Evolutionary conservation across 37 sponge, comb jelly and placozoan genomes (phyloP), one percentile per base, ranked within the genome.

Genomic region (Haliclona indistincta): DNA sequence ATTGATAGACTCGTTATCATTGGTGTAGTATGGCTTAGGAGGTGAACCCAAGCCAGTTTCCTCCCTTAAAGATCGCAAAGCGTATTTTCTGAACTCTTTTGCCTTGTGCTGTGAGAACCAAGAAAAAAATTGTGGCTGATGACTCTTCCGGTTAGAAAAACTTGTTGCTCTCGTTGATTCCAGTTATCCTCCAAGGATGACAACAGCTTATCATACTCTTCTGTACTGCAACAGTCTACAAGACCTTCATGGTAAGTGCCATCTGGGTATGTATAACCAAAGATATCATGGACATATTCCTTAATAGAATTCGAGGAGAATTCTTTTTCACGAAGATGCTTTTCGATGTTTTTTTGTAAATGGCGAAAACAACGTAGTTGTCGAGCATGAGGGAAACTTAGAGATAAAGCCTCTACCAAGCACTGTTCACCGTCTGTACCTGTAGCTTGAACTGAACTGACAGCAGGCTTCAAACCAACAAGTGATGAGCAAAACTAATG

Each of bases 391-490:
- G 70, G 38, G 64, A 83, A 83, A 5, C 32, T 20, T 6, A 70
- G 36, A 20, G 51, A 23, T 8, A 83, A 44, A 1, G 84, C 84
- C 67, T 56, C 49, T 6, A 36, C 62, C 29, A 82, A 61, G 39
- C 75, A 74, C 40, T 32, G 11, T 52, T 82, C 83, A n/a, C 83
- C 83, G 66, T 82, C 75, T 11, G 45, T 74, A 10, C 83, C 75
- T 67, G 67, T 47, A 56, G 56, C 45, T 38, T 26, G 4, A 15
- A 82, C 28, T 19, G 42, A 2, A 4, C 4, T 20, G 15, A 82
- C 42, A 2, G 10, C 54, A 23, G 75, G 83, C 7, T 60, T 39
- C 38, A 30, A 40, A 35, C 61, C 60, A 28, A 82, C 68, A 42
- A 82, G 35, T 10, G 67, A 30, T 32, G 83, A 82, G 17, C 43